Percentiles rank a stretch among this genome's conserved stretches.
Evolutionary conservation across 2,888 invertebrate genomes (phyloP).

Genomic region (Pseudococcus jackbeardsleyi): DNA sequence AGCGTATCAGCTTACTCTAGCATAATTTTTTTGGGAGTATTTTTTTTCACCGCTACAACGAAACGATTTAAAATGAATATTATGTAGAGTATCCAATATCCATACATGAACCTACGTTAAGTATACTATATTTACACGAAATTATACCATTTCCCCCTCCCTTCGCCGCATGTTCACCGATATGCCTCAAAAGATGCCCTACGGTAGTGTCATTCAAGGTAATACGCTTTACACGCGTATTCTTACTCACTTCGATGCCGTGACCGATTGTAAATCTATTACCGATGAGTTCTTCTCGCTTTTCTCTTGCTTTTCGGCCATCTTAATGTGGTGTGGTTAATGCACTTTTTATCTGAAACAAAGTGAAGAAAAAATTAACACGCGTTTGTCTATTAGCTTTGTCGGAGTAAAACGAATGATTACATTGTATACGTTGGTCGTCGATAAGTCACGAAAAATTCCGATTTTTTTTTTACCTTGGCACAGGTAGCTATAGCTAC

Average conservation of each 20-base stretch:
- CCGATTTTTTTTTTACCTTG: neutral
- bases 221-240: neutral
- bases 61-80: neutral
- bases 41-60: no score
- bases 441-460: constrained; percentile 34
- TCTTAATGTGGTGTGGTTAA: constrained; percentile 54
- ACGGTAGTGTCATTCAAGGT: constrained; percentile 31
- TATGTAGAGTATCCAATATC: neutral
- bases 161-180: neutral
- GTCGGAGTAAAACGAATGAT: neutral
- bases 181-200: neutral
- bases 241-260: constrained; percentile 55
- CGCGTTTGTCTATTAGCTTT: neutral
- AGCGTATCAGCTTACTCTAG: no score
- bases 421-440: neutral
- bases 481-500: no score
- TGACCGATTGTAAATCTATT: constrained; percentile 59
- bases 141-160: neutral
- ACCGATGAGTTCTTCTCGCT: constrained; percentile 49
- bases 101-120: neutral
- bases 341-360: constrained; percentile 58
- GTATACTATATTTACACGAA: neutral
- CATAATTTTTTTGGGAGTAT: no score
- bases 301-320: constrained; percentile 43
- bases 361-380: constrained; percentile 47